Percentiles rank a stretch among this genome's conserved stretches.
These are phyloP conservation scores for Schizopygopsis pylzovi DNA, from an alignment of 2,797 vertebrate species.

Conservation along the genomic window DNA sequence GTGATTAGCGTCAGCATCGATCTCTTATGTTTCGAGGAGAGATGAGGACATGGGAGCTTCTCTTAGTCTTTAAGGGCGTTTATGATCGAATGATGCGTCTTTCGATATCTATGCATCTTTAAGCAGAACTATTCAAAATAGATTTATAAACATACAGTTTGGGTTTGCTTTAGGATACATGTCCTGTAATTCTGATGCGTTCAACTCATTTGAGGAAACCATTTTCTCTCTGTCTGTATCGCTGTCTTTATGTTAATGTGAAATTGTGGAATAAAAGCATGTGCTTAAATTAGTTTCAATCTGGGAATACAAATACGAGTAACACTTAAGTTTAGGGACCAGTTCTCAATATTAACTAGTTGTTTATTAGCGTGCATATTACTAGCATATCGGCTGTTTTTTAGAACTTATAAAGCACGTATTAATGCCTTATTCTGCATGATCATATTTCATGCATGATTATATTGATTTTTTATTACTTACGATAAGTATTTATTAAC, in stretches of 20 bases:
- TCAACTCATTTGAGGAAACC: conserved; percentile 62
- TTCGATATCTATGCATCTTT: conserved; percentile 12
- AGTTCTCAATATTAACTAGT: neutral
- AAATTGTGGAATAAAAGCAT: conserved; percentile 68
- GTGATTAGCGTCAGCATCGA: conserved; percentile 73
- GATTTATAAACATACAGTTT: too few relatives aligned
- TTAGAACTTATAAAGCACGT: neutral
- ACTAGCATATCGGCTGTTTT: neutral
- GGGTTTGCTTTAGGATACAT: conserved; percentile 42
- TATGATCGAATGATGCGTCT: conserved; percentile 49
- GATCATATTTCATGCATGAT: neutral
- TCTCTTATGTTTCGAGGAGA: conserved; percentile 67
- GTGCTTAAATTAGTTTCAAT: conserved; percentile 61
- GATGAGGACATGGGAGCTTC: conserved; percentile 52
- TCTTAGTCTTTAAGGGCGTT: conserved; percentile 67
- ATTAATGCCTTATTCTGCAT: neutral
- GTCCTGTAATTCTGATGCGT: conserved; percentile 54
- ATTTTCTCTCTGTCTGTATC: conserved; percentile 68
- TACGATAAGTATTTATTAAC: too few relatives aligned
- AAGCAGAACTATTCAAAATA: conserved; percentile 32
- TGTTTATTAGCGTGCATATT: neutral
- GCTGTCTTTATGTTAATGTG: conserved; percentile 63
- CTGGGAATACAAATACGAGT: conserved; percentile 35
- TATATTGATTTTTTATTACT: neutral
- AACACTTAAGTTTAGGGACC: neutral